A percentile compares a stretch with the other conserved stretches of the same genome.
Conservation (phyloP, 2,797 vertebrate species). For the Centropyge bicolor region DNA sequence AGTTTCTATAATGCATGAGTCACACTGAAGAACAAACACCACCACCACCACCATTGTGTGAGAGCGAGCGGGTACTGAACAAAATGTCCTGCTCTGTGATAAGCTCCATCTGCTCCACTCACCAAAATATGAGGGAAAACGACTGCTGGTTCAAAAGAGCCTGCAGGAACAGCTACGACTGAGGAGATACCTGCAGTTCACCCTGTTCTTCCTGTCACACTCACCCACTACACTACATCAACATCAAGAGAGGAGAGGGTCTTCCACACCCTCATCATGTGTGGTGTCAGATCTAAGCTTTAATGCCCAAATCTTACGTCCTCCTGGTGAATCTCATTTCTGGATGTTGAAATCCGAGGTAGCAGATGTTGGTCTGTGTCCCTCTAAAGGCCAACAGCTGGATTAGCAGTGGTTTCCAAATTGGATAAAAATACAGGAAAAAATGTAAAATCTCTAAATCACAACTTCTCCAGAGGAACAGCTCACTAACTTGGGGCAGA, state of each 20-base stretch:
- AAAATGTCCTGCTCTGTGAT: slow-evolving; percentile 43
- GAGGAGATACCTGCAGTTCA: slow-evolving; percentile 11
- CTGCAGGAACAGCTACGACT: background rate
- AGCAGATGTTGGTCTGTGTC: no score
- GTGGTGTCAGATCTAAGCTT: background rate
- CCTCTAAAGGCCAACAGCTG: no score
- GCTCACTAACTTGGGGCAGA: background rate
- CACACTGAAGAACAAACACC: slow-evolving; percentile 10
- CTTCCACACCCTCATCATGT: background rate
- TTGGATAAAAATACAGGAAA: no score
- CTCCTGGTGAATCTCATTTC: no score
- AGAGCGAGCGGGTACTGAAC: slow-evolving; percentile 26
- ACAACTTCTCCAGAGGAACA: background rate
- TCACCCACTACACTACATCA: background rate
- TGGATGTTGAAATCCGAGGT: no score
- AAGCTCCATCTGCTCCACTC: slow-evolving; percentile 13
- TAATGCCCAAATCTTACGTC: no score
- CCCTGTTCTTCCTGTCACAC: background rate
- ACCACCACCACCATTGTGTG: background rate
- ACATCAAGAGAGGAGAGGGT: background rate
- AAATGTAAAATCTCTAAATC: background rate
- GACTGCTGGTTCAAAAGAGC: background rate
- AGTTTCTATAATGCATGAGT: slow-evolving; percentile 1
- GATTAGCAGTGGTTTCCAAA: background rate
- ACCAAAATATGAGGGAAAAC: background rate